These are phyloP conservation scores for Aphelocoma californica DNA, from an alignment of 2,797 vertebrate species.

Conservation along the genomic window DNA sequence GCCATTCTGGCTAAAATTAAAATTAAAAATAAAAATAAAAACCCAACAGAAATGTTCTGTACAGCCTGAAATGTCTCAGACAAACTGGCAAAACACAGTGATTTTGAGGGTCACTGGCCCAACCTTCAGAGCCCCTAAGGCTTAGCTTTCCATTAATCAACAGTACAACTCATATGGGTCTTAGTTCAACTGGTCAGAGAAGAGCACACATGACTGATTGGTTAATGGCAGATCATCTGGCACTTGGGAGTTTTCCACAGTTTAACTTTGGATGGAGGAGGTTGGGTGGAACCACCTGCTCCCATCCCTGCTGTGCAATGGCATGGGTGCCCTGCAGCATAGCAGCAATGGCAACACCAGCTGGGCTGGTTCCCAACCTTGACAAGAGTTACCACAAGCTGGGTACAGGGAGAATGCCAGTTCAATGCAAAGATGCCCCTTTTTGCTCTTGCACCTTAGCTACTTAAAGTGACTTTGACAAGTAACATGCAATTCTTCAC, in stretches of 20 bases:
- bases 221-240: neutral
- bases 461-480: neutral
- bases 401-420: neutral
- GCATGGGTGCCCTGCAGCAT: neutral
- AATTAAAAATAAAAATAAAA: slow-evolving; percentile 31
- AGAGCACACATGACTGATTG: neutral
- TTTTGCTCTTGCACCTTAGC: neutral
- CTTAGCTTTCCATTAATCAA: slow-evolving; percentile 31
- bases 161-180: neutral
- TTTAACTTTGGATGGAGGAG: neutral
- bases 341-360: neutral
- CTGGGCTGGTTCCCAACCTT: neutral
- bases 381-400: neutral
- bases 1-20: slow-evolving; percentile 28
- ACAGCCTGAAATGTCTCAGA: neutral
- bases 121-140: neutral
- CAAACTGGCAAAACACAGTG: neutral
- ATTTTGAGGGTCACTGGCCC: neutral
- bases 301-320: neutral
- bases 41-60: neutral
- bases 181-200: neutral
- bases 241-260: neutral
- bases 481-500: neutral
- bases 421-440: neutral
- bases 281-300: neutral